Percentiles rank a stretch among this genome's conserved stretches.
phyloP scores from a whole-genome alignment of 1,140 invertebrate species.

The Amphibalanus amphitrite region DNA sequence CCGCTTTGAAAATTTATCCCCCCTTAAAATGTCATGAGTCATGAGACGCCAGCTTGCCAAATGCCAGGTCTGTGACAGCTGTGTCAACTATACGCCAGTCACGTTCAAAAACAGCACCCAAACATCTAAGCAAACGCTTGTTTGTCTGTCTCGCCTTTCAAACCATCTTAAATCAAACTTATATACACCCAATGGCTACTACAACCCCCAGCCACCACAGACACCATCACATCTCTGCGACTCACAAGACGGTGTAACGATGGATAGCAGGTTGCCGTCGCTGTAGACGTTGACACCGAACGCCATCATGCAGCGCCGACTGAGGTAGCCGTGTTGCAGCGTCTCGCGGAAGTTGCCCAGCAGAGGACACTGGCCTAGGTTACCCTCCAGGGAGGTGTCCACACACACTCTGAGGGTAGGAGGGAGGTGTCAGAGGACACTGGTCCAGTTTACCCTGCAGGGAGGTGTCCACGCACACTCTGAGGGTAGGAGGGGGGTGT shows the following conservation, averaged over 20 bases:
- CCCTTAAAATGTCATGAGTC: no score
- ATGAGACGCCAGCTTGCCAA: no score
- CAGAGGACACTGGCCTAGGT: constrained; percentile 51
- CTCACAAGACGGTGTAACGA: constrained; percentile 84
- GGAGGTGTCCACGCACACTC: constrained; percentile 71
- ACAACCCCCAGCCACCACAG: no score
- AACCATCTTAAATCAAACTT: no score
- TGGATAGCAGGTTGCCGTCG: constrained; percentile 76
- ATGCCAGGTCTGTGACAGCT: no score
- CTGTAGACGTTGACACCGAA: constrained; percentile 85
- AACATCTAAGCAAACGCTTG: no score
- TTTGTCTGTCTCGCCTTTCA: no score
- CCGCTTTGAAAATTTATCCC: background rate
- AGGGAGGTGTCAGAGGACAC: constrained; percentile 48
- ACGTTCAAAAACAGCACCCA: no score
- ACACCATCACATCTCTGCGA: no score
- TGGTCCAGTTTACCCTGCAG: constrained; percentile 58
- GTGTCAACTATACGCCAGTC: no score
- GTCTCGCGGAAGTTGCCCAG: constrained; percentile 73
- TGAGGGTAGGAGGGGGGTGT: no score
- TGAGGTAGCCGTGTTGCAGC: constrained; percentile 57
- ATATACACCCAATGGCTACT: no score
- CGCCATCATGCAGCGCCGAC: constrained; percentile 61
- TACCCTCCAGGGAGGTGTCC: constrained; percentile 66
- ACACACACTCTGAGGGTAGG: constrained; percentile 72